Percentiles rank a stretch among this genome's conserved stretches.
Conservation (phyloP, 2,888 invertebrate species). For the Uloborus plumipes region DNA sequence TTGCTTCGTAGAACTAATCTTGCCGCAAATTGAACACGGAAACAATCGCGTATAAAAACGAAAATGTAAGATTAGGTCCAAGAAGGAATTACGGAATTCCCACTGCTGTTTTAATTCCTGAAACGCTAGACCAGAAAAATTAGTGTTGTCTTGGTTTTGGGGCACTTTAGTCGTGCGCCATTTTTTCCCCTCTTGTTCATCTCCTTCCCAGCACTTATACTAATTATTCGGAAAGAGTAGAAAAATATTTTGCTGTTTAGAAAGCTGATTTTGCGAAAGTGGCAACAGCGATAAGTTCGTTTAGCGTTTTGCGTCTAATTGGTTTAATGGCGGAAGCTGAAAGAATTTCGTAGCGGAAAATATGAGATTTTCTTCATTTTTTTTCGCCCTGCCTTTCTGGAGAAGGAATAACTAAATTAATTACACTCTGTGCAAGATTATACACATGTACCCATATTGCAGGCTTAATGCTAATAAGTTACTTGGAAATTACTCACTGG, state of each 20-base stretch:
- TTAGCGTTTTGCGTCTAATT: slow-evolving; percentile 54
- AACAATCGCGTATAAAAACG: slow-evolving; percentile 56
- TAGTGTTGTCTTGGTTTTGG: slow-evolving; percentile 51
- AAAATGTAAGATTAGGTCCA: slow-evolving; percentile 47
- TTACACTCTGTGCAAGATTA: slow-evolving; percentile 14
- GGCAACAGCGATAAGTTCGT: slow-evolving; percentile 61
- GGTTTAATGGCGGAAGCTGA: slow-evolving; percentile 59
- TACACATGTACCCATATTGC: too few relatives aligned
- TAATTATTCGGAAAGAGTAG: slow-evolving; percentile 55
- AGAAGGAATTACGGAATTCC: slow-evolving; percentile 44
- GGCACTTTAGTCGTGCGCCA: slow-evolving; percentile 19
- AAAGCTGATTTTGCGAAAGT: slow-evolving; percentile 47
- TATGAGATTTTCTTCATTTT: slow-evolving; percentile 18
- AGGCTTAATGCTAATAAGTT: slow-evolving; percentile 51
- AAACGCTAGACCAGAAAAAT: slow-evolving; percentile 43
- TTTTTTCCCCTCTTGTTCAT: slow-evolving; percentile 19
- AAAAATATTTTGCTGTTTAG: slow-evolving; percentile 56
- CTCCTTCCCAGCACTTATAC: slow-evolving; percentile 41
- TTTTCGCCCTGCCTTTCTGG: slow-evolving; percentile 32
- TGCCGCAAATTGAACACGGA: slow-evolving; percentile 61
- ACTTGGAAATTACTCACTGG: slow-evolving; percentile 17
- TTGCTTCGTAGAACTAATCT: slow-evolving; percentile 62
- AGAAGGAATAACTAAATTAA: slow-evolving; percentile 61
- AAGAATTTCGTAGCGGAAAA: slow-evolving; percentile 48
- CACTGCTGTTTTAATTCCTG: slow-evolving; percentile 58